Evolutionary conservation across 2,797 vertebrate species (phyloP), one percentile per base, ranked within the genome.

Genomic region (Hoplostethus mediterraneus): DNA sequence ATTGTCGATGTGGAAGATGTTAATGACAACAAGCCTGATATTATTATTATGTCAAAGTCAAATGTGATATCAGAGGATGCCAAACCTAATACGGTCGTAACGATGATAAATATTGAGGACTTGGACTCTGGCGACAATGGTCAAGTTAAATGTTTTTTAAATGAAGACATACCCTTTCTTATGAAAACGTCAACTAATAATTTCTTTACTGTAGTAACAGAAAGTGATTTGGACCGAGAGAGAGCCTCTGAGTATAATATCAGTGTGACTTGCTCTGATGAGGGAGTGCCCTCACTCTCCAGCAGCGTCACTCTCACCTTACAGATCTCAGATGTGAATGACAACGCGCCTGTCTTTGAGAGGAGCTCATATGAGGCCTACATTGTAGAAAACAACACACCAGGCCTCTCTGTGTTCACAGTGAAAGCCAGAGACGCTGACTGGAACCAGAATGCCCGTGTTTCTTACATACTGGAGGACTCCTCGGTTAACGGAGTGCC

Each of bases 21-120:
- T 1, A 96, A 97, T 0, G 95, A 97, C 56, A 95, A 96, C 6
- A 76, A 16, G 0, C 95, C 95, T 2, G 74, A 87, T 0, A 72
- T 96, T 40, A 90, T 87, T 0, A 60, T 96, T 0, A 85, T 90
- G 66, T 91, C 90, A 0, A 83, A 87, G 6, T 85, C 91, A 21
- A 82, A 14, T 3, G 55, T 73, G 0, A 84, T 94, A 68, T 55
- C 80, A 4, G 92, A 94, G 21, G 75, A 89, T 28, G 77, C 82
- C 0, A 2, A 69, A 8, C 30, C 78, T 0, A 81, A 81, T 1
- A 92, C 93, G 0, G 82, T 89, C 0, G 73, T 93, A 1, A 86
- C 91, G 0, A 71, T 94, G 30, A 87, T 95, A 3, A 87, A 72
- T 44, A 54, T 86, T 0, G 89, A 93, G 5, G 95, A 96, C 55